These are phyloP conservation scores for Cosmopolites sordidus DNA, from an alignment of 2,888 invertebrate genomes.

Conservation along the genomic window DNA sequence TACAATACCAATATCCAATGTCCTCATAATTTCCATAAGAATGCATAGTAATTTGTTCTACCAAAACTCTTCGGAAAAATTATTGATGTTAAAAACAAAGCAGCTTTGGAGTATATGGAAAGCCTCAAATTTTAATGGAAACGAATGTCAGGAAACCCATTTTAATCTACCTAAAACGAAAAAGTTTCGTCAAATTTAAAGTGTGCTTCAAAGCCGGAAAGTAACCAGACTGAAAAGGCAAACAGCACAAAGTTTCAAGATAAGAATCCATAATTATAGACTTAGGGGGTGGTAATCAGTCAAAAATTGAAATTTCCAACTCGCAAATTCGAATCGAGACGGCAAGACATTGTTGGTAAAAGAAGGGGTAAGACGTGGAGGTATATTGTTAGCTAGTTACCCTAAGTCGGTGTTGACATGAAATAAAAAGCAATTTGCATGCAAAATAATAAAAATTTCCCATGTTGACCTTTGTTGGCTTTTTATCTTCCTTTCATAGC, in stretches of 20 bases:
- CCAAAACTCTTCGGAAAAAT: no score
- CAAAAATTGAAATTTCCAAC: constrained; percentile 27
- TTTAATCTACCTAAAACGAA: no score
- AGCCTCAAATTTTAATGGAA: no score
- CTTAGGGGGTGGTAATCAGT: constrained; percentile 22
- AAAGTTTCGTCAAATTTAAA: no score
- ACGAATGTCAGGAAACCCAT: no score
- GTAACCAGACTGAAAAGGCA: constrained; percentile 17
- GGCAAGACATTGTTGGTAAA: constrained; percentile 9
- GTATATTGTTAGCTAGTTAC: not conserved
- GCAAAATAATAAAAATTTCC: constrained; percentile 2
- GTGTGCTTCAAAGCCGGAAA: constrained; percentile 8
- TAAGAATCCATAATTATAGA: constrained; percentile 26
- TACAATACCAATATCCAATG: no score
- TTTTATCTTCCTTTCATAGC: not conserved
- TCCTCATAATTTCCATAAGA: no score
- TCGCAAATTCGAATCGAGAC: constrained; percentile 11
- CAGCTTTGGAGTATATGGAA: no score
- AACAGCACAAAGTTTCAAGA: constrained; percentile 25
- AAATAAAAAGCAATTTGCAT: constrained; percentile 7
- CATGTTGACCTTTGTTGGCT: not conserved
- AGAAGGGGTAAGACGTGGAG: no score
- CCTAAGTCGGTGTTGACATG: constrained; percentile 1
- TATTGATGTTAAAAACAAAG: no score
- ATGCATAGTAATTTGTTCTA: no score